Evolutionary conservation across 2,797 vertebrate species (phyloP), one percentile per base, ranked within the genome.

Genomic region (Manis javanica): DNA sequence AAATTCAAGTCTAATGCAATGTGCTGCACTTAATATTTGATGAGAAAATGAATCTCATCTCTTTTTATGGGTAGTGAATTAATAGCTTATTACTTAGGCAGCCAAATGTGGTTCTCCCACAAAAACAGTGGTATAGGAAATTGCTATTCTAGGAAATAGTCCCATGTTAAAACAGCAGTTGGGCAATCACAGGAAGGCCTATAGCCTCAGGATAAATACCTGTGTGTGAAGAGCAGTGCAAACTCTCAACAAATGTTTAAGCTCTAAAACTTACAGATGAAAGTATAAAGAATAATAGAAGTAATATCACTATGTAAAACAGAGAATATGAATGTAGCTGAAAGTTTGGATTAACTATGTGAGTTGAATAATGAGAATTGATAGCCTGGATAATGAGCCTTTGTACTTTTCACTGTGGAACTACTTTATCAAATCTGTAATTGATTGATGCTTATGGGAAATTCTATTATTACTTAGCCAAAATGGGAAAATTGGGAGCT

Each of bases 61-160:
- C 3, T 93, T 95, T 89, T 39, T 95, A 4, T 63, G 93, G 84
- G 6, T 93, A 74, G 23, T 53, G 42, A 95, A 84, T 95, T 96
- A 88, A 95, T 71, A 87, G 31, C 15, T 95, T 57, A 75, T 93
- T 96, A 97, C 82, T 96, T 97, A 97, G 90, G 12, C 42, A 94
- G 92, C 42, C 24, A 12, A 42, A 82, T 23, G n/a, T 78, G 26
- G 75, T 51, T 94, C 37, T 97, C 57, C 88, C 82, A 91, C 64
- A 92, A 94, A 96, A 86, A 24, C 2, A 77, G 2, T 94, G 75
- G 3, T 57, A 39, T 46, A 55, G 37, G 61, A 91, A 90, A 88
- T 92, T 86, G 34, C 6, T 87, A 61, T 95, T 77, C 46, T 84
- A 82, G 69, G n/a, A 91, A 93, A 90, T 23, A 72, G 24, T 55